These are phyloP conservation scores for Aleiodes leptofemur DNA, from an alignment of 2,888 invertebrate species.

Conservation along the genomic window DNA sequence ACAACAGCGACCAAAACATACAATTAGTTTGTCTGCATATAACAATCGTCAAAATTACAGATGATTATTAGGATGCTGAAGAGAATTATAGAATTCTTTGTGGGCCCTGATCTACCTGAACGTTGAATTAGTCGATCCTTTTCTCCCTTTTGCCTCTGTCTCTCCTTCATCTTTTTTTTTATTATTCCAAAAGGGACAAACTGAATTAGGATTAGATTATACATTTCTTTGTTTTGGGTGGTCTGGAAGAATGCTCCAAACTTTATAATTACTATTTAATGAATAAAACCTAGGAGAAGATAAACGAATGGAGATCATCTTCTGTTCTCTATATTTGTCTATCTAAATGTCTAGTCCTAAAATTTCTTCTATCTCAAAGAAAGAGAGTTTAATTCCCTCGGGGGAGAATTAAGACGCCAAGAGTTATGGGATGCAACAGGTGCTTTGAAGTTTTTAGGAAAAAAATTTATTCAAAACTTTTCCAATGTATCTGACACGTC, in stretches of 20 bases:
- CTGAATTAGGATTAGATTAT: constrained; percentile 25
- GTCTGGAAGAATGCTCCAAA: background rate
- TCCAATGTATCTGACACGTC: background rate
- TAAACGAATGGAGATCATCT: background rate
- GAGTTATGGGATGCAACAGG: constrained; percentile 20
- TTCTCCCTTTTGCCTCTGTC: background rate
- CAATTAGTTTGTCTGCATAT: constrained; percentile 30
- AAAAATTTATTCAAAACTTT: background rate
- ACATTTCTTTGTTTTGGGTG: background rate
- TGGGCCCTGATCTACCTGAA: constrained; percentile 39
- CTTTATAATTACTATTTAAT: constrained; percentile 4
- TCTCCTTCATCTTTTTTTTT: background rate
- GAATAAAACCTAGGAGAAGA: background rate
- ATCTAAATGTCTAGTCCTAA: background rate
- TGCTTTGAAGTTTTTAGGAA: constrained; percentile 1
- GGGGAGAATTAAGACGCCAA: background rate
- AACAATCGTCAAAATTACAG: constrained; percentile 39
- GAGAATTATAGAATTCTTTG: constrained; percentile 33
- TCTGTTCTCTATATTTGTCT: background rate
- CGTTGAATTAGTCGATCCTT: constrained; percentile 36
- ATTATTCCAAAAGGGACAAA: background rate
- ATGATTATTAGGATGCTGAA: constrained; percentile 33
- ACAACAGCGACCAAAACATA: constrained; percentile 2
- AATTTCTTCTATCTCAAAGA: background rate
- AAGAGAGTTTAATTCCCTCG: background rate